A percentile compares a stretch with the other conserved stretches of the same genome.
Evolutionary conservation across 2,888 invertebrate genomes (phyloP).

Genomic region (Leucophenga maculata): DNA sequence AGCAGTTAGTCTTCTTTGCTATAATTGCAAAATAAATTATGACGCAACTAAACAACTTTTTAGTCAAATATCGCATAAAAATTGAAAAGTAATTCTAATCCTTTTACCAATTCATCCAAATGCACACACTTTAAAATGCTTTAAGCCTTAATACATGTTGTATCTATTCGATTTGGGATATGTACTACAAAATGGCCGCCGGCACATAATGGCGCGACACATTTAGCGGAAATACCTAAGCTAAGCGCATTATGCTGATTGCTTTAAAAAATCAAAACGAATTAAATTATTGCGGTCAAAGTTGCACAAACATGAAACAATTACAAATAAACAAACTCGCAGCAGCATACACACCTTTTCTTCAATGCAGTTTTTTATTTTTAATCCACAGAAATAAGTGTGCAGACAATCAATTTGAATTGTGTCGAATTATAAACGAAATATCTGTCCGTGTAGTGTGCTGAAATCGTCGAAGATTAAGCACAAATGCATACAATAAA

Average conservation of each 20-base stretch:
- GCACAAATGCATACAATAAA: conserved; percentile 61
- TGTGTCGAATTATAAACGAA: neutral
- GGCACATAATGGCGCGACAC: too few species aligned
- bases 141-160: too few species aligned
- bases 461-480: conserved; percentile 16
- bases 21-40: too few species aligned
- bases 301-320: conserved; percentile 37
- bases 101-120: too few species aligned
- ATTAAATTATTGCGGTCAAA: conserved; percentile 45
- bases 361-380: conserved; percentile 17
- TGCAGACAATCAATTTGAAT: conserved; percentile 25
- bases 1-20: too few species aligned
- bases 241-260: conserved; percentile 27
- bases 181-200: too few species aligned
- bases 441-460: neutral
- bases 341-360: conserved; percentile 32
- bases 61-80: too few species aligned
- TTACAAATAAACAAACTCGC: conserved; percentile 16
- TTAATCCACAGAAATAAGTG: conserved; percentile 52
- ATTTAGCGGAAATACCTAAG: conserved; percentile 8
- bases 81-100: too few species aligned
- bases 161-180: too few species aligned
- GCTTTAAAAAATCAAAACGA: conserved; percentile 30
- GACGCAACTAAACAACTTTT: too few species aligned
- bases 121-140: too few species aligned